Evolutionary conservation across 2,888 invertebrate genomes (phyloP).

Genomic region (Siphlonurus alternatus): DNA sequence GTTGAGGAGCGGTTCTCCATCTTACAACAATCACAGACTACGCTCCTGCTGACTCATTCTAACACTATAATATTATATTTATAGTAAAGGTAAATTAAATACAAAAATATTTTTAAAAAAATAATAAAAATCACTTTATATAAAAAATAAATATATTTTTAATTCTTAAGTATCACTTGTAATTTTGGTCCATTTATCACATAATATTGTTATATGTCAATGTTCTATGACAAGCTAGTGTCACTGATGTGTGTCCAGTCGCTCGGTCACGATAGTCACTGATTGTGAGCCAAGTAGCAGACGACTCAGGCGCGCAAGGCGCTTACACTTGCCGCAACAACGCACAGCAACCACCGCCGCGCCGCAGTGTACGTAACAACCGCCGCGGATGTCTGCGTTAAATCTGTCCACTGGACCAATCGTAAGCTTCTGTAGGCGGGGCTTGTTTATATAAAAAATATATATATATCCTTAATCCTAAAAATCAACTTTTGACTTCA

Average conservation of each 20-base stretch:
- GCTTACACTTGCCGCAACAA: no score
- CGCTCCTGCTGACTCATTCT: no score
- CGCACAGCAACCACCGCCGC: no score
- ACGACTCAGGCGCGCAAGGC: no score
- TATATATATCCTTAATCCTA: no score
- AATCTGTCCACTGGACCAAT: background rate
- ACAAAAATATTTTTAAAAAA: background rate
- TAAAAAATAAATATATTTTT: background rate
- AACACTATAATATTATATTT: no score
- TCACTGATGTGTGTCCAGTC: background rate
- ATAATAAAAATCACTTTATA: background rate
- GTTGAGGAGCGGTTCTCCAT: no score
- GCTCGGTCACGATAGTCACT: background rate
- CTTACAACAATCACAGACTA: no score
- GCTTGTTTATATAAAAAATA: background rate
- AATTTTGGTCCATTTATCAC: background rate
- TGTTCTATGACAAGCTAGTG: background rate
- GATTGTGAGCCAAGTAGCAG: no score
- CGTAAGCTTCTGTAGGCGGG: background rate
- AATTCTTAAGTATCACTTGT: no score
- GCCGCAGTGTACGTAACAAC: background rate
- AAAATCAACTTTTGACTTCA: no score
- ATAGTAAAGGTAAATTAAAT: no score
- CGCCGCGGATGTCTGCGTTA: background rate
- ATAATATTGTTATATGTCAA: background rate